A percentile compares a stretch with the other conserved stretches of the same genome.
phyloP scores from a whole-genome alignment of 2,888 invertebrate genomes.

The Zonitis immaculata region DNA sequence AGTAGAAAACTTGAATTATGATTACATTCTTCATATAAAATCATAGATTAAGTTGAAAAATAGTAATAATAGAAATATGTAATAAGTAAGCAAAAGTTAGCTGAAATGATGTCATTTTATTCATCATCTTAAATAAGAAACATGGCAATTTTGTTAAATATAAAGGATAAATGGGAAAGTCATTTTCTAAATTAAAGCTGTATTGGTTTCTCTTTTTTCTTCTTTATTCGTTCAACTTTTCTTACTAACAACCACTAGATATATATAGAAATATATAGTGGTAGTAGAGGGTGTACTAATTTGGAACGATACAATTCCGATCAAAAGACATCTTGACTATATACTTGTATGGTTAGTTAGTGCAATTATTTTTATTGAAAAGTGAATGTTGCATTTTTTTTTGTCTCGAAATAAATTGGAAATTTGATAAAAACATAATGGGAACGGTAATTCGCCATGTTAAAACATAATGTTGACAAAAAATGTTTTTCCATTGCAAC shows the following conservation, averaged over 20 bases:
- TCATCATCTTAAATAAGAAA: not conserved
- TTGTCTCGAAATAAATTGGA: too few species aligned
- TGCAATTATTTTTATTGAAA: not conserved
- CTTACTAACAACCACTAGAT: not conserved
- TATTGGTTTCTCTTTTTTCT: not conserved
- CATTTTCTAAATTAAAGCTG: not conserved
- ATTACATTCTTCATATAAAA: too few species aligned
- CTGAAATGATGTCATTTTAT: not conserved
- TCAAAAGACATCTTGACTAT: conserved; percentile 9
- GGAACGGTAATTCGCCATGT: conserved; percentile 28
- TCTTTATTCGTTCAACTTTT: not conserved
- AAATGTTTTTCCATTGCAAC: conserved; percentile 33
- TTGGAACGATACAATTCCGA: conserved; percentile 6
- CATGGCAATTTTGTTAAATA: not conserved
- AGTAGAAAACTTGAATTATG: too few species aligned
- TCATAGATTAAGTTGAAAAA: too few species aligned
- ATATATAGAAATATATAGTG: too few species aligned
- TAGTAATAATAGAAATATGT: too few species aligned
- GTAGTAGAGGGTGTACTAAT: not conserved
- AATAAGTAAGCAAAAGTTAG: too few species aligned
- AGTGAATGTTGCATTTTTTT: too few species aligned
- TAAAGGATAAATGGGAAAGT: not conserved
- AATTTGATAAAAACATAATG: too few species aligned
- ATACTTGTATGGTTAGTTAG: not conserved
- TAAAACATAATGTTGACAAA: conserved; percentile 29